Evolutionary conservation across 2,797 vertebrate genomes (phyloP), one percentile per base, ranked within the genome.

Genomic region (Heterohyrax brucei): DNA sequence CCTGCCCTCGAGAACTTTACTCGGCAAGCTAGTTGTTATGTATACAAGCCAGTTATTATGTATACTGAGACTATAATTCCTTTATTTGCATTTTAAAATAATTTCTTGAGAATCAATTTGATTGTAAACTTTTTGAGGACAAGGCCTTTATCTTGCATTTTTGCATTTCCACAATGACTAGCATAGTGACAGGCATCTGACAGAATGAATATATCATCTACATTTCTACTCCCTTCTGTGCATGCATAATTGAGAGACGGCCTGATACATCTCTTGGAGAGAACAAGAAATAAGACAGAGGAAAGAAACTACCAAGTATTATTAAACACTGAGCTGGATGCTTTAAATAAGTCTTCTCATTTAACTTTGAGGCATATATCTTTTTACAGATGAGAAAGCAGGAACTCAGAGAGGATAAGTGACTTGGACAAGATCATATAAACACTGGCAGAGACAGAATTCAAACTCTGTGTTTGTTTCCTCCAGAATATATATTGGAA

Each of bases 331-430:
- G 30, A 90, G 50, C 44, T 76, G 75, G 16, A 79, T 56, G 39
- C 7, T 84, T 72, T 61, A 91, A 56, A 22, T 62, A 33, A 8
- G 14, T 46, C 62, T 95, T 86, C 39, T 90, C 16, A 83, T 84
- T 92, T 79, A 81, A 39, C 73, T 87, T 46, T 56, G 28, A 83
- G 21, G 28, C 44, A 64, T 62, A 7, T 73, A 68, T 18, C 21
- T 68, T 81, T 95, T 95, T 90, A 66, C 22, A 91, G 73, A 78
- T 62, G 75, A 88, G 48, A n/a, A 92, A 88, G 86, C 30, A 87
- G 61, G 88, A 26, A 8, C 39, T 44, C 21, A 48, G 30, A 56
- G 66, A 80, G 2, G 8, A 83, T 68, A 66, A 92, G 3, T 81
- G 68, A 87, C 80, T 89, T 56, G 12, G 13, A 22, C 18, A 70